A percentile compares a stretch with the other conserved stretches of the same genome.
Conservation (phyloP, 2,888 invertebrate species). For the Ecdyonurus torrentis region DNA sequence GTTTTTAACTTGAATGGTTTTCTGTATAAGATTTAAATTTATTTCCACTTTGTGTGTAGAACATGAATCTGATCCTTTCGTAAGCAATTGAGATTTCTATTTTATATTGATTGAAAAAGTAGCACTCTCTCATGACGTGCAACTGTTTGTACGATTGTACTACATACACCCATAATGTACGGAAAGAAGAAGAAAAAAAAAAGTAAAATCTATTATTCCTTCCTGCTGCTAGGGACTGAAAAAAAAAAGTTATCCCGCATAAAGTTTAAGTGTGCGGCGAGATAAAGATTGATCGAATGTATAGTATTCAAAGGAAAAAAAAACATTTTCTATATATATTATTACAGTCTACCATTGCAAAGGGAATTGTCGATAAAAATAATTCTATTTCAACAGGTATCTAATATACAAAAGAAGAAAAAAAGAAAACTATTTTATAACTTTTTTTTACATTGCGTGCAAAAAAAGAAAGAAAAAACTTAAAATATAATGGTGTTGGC, state of each 20-base stretch:
- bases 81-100: no score
- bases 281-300: not conserved
- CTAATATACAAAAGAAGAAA: not conserved
- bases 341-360: not conserved
- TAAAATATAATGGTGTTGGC: not conserved
- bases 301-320: not conserved
- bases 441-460: not conserved
- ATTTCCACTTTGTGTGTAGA: no score
- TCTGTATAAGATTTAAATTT: no score
- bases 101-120: no score
- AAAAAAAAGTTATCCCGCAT: not conserved
- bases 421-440: not conserved
- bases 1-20: no score
- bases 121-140: no score
- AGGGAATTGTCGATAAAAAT: not conserved
- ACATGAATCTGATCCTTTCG: no score
- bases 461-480: not conserved
- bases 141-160: no score
- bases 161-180: no score
- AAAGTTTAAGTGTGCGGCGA: not conserved
- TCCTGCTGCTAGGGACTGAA: not conserved
- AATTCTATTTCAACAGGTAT: not conserved
- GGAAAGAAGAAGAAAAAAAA: no score
- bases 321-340: not conserved
- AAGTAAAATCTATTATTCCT: no score